Evolutionary conservation across 2,888 invertebrate genomes (phyloP), one percentile per base, ranked within the genome.

Genomic region (Phyto melanocephala): DNA sequence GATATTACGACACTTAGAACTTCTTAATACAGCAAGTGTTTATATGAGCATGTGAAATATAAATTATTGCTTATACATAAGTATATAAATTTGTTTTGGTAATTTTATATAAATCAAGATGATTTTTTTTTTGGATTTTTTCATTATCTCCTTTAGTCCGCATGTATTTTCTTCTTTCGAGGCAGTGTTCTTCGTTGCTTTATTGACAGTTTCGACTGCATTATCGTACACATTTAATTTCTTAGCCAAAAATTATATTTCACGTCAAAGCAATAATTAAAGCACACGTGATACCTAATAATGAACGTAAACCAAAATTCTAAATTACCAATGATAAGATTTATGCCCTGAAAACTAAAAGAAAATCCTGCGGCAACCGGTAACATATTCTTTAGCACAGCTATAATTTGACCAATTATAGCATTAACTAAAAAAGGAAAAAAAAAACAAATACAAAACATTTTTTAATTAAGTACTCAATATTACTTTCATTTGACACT

Each of bases 341-440:
- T 96, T 35, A 98, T 92, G 1, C 98, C 98, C 89, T 95, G 93
- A 91, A 98, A 99, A 75, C 98, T 98, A 93, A 99, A 99, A 15
- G 95, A 94, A 92, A 99, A 99, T n/a, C 98, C 98, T 83, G 98
- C 97, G 72, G 95, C 94, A 47, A 99, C 96, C 1, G 99, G 98
- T 84, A 99, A 92, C n/a, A 99, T 92, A 88, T 99, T 98, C 90
- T 99, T 99, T 24, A 95, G 93, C 62, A 99, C 95, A 0, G 97
- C 97, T 87, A 98, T 96, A 65, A 98, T 91, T 87, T 98, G 98
- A 13, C 94, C 93, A 90, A 98, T 97, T 78, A 97, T 92, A 87
- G 94, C 93, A 90, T 95, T 96, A 89, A 97, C 96, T 97, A 93
- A 80, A 81, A 81, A 22, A 8, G 20, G 28, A 62, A 17, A 28